Base-by-base conservation (phyloP, 2,888 invertebrate species). In the Ophion costatus region DNA sequence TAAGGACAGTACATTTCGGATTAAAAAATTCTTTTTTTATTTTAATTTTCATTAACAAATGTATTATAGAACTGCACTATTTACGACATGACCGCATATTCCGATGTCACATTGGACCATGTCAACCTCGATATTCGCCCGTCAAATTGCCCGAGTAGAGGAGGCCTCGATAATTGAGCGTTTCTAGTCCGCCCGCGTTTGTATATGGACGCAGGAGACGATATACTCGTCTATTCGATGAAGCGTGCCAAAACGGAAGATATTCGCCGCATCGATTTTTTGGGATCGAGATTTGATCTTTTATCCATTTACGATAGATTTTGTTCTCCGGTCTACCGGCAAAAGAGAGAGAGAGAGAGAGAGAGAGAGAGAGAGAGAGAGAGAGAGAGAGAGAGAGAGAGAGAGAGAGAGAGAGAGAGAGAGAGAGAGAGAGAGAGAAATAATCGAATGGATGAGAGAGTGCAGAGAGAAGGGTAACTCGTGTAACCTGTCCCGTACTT, bases 401-500 rank as follows among this genome's bases (percentile, higher is more conserved):
- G 45, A 57, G 20, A 42, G 11, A 42, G 42, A 42, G 42, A 42
- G 42, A 42, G 42, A 11, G 11, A 11, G 45, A 45, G 66, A 69
- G 63, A 70, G 56, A 42, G 63, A 78, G 85, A 67, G 76, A 77
- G 78, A 80, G 75, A 59, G 45, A 80, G 63, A 61, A 66, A 74
- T 29, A 51, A 75, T 75, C 24, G 70, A 61, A 78, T 57, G 82
- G 73, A 67, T 51, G 71, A 77, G 64, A 75, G 17, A 76, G 45
- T 71, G 45, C 17, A 63, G 71, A 38, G 73, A 64, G 78, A 86
- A 86, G 80, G 86, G 45, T 86, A 81, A 84, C 80, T 74, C 86
- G 85, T 87, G 85, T 87, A 87, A 87, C 80, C 83, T 85, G 87
- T 87, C 87, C 80, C 78, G 80, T 79, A 76, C 81, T 81, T 45